A percentile compares a stretch with the other conserved stretches of the same genome.
phyloP scores from a whole-genome alignment of 2,113 vertebrate genomes.

The Egretta garzetta region DNA sequence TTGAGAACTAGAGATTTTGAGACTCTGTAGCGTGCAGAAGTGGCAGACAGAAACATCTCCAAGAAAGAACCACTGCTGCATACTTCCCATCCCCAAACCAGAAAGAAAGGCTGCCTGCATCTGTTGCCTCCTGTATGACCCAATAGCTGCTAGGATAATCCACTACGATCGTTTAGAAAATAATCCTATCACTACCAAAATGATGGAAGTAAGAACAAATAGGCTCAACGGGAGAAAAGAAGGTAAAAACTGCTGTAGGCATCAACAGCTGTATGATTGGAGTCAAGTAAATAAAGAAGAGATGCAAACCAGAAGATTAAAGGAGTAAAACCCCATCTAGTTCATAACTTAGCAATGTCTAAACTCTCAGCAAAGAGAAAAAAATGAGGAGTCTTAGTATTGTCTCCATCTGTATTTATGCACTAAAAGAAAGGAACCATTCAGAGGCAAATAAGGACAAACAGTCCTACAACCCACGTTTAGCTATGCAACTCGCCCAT shows the following conservation, averaged over 20 bases:
- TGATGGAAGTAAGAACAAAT: not conserved
- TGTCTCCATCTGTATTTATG: not conserved
- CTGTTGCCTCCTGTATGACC: rapidly evolving
- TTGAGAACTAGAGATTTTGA: not conserved
- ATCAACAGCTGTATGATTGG: not conserved
- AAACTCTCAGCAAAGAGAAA: not conserved
- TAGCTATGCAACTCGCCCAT: not conserved
- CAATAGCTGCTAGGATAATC: not conserved
- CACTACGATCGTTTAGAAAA: not conserved
- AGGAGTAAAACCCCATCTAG: not conserved
- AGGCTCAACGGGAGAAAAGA: not conserved
- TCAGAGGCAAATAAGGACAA: not conserved
- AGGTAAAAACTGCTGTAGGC: not conserved
- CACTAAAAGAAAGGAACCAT: not conserved
- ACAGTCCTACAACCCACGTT: not conserved
- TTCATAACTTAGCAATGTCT: not conserved
- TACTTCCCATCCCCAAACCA: not conserved
- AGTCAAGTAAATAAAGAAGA: not conserved
- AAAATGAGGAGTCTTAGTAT: not conserved
- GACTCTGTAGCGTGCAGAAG: not conserved
- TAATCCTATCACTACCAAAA: not conserved
- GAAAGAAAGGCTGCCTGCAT: not conserved
- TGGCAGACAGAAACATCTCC: not conserved
- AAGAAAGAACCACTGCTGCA: not conserved
- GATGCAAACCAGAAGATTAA: not conserved